Evolutionary conservation across 2,797 vertebrate species (phyloP).

Genomic region (Peromyscus melanophrys): DNA sequence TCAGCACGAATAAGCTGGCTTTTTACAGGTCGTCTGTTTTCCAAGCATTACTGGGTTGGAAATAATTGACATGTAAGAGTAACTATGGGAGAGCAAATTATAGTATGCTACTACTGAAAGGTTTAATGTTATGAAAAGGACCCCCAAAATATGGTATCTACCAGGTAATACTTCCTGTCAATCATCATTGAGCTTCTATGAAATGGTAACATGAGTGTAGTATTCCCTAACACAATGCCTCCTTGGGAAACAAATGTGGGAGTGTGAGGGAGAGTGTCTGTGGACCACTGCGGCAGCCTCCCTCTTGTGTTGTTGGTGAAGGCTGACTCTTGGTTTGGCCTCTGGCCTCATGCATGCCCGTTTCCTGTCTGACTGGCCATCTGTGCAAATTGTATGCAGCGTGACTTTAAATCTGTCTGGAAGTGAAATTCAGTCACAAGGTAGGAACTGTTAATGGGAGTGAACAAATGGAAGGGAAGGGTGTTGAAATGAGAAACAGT

Average conservation of each 20-base stretch:
- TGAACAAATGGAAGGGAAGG: constrained; percentile 81
- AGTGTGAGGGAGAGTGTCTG: background rate
- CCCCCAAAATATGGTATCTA: accelerated
- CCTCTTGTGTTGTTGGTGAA: background rate
- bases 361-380: constrained; percentile 78
- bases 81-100: background rate
- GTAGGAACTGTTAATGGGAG: constrained; percentile 87
- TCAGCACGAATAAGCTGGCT: background rate
- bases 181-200: background rate
- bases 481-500: constrained; percentile 76
- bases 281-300: background rate
- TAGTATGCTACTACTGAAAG: background rate
- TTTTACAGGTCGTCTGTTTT: background rate
- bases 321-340: constrained; percentile 42
- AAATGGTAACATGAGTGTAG: background rate
- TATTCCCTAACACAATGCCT: background rate
- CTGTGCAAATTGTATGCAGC: constrained; percentile 83
- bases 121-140: background rate
- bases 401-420: constrained; percentile 84
- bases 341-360: constrained; percentile 42
- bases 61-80: background rate
- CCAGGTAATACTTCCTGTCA: background rate
- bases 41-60: background rate
- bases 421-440: constrained; percentile 86
- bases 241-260: accelerated